Evolutionary conservation across 2,888 invertebrate genomes (phyloP).

Genomic region (Pristionchus exspectatus): DNA sequence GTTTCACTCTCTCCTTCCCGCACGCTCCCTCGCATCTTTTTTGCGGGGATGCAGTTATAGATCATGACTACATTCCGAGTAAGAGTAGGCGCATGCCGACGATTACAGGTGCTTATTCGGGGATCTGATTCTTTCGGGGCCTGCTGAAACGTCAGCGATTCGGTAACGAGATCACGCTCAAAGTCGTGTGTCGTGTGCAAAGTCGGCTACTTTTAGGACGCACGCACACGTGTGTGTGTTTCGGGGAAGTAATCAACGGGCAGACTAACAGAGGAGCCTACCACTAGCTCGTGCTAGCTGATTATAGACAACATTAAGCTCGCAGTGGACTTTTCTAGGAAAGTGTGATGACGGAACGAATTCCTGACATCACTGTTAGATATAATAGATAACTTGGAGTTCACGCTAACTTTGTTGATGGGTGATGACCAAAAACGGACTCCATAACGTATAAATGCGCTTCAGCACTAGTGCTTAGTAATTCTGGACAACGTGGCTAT

Average conservation of each 20-base stretch:
- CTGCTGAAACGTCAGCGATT: not conserved
- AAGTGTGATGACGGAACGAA: not conserved
- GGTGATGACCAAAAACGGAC: not conserved
- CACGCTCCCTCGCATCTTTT: not conserved
- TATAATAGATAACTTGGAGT: not conserved
- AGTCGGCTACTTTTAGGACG: not conserved
- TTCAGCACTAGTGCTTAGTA: not conserved
- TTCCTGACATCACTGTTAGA: too few species aligned
- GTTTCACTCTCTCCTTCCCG: not conserved
- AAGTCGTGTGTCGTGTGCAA: not conserved
- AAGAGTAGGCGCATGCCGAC: not conserved
- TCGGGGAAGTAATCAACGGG: not conserved
- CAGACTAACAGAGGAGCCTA: not conserved
- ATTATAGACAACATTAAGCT: not conserved
- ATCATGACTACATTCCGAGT: not conserved
- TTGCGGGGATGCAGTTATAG: not conserved
- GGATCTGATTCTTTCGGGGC: not conserved
- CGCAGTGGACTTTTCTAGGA: not conserved
- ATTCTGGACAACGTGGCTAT: not conserved
- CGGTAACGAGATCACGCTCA: constrained; percentile 14
- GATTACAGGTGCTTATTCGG: not conserved
- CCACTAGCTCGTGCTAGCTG: not conserved
- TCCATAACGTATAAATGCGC: not conserved
- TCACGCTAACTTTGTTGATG: not conserved
- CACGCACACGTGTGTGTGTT: not conserved